phyloP scores from a whole-genome alignment of 2,113 vertebrate species.

The Maccullochella peelii region DNA sequence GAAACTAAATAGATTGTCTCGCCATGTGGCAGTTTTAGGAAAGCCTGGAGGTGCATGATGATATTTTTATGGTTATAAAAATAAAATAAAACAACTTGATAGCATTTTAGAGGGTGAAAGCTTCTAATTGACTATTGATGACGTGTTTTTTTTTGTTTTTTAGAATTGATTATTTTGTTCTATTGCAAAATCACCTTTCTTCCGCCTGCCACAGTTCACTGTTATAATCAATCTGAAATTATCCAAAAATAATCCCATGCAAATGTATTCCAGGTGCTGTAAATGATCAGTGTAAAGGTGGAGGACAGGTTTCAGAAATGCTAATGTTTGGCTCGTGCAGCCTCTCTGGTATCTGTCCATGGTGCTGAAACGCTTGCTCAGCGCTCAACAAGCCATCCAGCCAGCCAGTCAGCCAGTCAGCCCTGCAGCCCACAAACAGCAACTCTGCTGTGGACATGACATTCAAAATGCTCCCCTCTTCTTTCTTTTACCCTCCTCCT shows the following conservation, averaged over 20 bases:
- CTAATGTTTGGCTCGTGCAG: conserved; percentile 47
- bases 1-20: background rate
- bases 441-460: conserved; percentile 64
- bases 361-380: conserved; percentile 82
- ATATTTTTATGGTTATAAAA: background rate
- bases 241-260: conserved; percentile 48
- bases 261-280: conserved; percentile 63
- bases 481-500: background rate
- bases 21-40: background rate
- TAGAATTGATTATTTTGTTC: background rate
- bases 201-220: background rate
- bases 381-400: conserved; percentile 35
- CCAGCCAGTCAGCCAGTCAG: conserved; percentile 13
- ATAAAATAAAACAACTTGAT: background rate
- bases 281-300: conserved; percentile 61
- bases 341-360: conserved; percentile 78
- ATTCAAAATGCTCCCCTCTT: conserved; percentile 41
- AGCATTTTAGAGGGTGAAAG: background rate
- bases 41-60: background rate
- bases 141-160: background rate
- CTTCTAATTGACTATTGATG: background rate
- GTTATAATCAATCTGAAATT: conserved; percentile 32
- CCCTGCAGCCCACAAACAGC: conserved; percentile 46
- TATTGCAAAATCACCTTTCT: background rate
- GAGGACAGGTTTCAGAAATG: conserved; percentile 67